These are phyloP conservation scores for Volucella inanis DNA, from an alignment of 2,888 invertebrate species.

Conservation along the genomic window DNA sequence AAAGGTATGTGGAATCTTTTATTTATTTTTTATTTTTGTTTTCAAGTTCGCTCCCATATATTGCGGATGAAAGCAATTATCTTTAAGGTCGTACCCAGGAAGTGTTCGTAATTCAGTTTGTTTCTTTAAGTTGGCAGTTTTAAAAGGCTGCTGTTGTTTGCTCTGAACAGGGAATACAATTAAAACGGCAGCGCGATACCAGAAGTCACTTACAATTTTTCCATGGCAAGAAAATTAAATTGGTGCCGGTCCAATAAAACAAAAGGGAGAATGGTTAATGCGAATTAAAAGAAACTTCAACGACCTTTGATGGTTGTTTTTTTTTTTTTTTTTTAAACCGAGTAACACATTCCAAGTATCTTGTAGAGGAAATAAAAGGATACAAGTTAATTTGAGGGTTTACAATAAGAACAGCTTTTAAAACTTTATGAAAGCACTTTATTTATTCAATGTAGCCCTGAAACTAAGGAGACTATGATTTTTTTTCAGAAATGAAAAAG, in stretches of 20 bases:
- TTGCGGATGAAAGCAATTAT: slow-evolving; percentile 35
- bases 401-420: no score
- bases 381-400: no score
- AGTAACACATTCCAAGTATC: no score
- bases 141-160: slow-evolving; percentile 39
- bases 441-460: no score
- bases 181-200: background rate
- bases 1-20: slow-evolving; percentile 89
- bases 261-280: background rate
- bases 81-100: slow-evolving; percentile 36
- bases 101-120: slow-evolving; percentile 43
- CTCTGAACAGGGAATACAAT: slow-evolving; percentile 15
- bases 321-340: no score
- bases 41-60: background rate
- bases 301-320: no score
- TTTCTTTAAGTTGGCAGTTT: slow-evolving; percentile 48
- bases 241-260: background rate
- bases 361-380: no score
- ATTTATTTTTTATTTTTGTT: background rate
- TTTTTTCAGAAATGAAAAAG: no score
- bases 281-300: no score
- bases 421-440: no score
- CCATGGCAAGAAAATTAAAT: background rate
- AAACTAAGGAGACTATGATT: no score
- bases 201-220: background rate